Conservation (phyloP, 2,113 vertebrate species). For the rat (Rattus norvegicus) region DNA sequence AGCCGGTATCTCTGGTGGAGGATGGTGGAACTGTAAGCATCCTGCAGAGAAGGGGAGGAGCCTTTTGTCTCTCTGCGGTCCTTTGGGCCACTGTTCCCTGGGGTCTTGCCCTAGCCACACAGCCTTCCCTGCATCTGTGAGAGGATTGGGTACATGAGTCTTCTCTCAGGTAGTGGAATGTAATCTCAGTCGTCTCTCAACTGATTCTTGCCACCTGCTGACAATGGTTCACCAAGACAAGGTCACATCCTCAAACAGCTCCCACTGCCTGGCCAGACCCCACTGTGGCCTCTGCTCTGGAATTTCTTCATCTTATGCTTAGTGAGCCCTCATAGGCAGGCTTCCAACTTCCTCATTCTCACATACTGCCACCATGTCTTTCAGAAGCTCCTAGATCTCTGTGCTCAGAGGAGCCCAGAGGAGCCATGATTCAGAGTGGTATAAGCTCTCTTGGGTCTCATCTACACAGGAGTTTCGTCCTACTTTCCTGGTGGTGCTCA, state of each 20-base stretch:
- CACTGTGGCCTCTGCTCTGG: not conserved
- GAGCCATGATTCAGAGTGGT: not conserved
- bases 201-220: not conserved
- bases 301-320: not conserved
- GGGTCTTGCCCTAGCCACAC: too few relatives aligned
- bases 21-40: not conserved
- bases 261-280: not conserved
- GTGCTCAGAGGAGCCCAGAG: not conserved
- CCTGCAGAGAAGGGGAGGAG: not conserved
- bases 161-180: not conserved
- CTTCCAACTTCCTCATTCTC: not conserved
- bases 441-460: not conserved
- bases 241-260: too few relatives aligned
- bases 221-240: not conserved
- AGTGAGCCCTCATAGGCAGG: not conserved
- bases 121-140: not conserved
- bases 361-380: not conserved
- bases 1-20: not conserved
- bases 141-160: not conserved
- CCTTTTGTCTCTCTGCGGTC: not conserved
- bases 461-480: not conserved
- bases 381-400: not conserved
- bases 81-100: not conserved
- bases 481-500: not conserved
- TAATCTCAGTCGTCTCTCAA: not conserved